Conservation (phyloP, 2,113 vertebrate species). For the Numenius arquata region DNA sequence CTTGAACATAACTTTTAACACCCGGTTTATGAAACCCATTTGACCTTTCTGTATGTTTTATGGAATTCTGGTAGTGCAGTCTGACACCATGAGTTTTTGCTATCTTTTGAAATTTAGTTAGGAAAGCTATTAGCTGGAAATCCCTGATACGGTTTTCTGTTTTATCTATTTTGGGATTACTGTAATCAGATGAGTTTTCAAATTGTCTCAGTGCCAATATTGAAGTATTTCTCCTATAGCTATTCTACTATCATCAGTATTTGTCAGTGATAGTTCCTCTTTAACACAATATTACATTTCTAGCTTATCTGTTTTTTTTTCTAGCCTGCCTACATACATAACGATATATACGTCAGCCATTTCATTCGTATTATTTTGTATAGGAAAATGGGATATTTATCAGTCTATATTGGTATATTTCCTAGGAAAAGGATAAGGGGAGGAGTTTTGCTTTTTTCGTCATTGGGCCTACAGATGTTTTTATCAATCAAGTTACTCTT, state of each 20-base stretch:
- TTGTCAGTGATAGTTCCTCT: not conserved
- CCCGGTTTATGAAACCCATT: not conserved
- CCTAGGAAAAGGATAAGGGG: not conserved
- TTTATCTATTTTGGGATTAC: not conserved
- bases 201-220: not conserved
- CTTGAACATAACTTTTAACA: not conserved
- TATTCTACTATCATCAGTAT: not conserved
- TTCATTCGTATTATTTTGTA: not conserved
- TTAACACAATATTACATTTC: not conserved
- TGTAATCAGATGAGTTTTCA: not conserved
- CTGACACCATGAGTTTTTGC: not conserved
- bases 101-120: not conserved
- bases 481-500: constrained; percentile 4
- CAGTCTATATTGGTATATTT: not conserved
- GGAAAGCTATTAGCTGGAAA: not conserved
- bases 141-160: not conserved
- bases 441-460: not conserved
- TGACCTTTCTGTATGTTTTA: not conserved
- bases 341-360: not conserved
- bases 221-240: not conserved
- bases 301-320: not conserved
- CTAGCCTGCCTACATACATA: not conserved
- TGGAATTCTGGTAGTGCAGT: not conserved
- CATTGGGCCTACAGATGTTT: not conserved
- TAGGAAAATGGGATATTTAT: not conserved